These are phyloP conservation scores for Gymnobelideus leadbeateri DNA, from an alignment of 2,113 vertebrate species.

Conservation along the genomic window DNA sequence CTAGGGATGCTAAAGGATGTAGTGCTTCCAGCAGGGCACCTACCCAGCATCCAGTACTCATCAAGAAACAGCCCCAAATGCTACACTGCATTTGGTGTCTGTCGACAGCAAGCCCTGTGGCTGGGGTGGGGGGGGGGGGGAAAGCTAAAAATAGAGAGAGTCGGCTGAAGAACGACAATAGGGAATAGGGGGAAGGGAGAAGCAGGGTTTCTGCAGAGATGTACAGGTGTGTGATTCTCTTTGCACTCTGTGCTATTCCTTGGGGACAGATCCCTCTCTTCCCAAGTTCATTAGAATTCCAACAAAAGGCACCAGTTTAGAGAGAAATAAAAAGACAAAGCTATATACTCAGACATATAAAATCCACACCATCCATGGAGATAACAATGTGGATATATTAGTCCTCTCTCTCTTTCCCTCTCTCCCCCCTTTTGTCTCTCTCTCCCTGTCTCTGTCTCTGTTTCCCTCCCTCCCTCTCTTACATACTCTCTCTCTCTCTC, in stretches of 20 bases:
- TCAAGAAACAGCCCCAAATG: slow-evolving; percentile 36
- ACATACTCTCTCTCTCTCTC: too few relatives aligned
- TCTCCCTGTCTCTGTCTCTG: too few relatives aligned
- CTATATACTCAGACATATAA: not conserved
- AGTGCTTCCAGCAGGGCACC: not conserved
- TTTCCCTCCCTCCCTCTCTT: too few relatives aligned
- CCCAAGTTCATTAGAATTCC: not conserved
- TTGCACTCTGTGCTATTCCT: not conserved
- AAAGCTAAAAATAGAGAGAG: slow-evolving; percentile 77
- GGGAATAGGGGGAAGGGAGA: not conserved
- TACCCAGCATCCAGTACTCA: slow-evolving; percentile 36
- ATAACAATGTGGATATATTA: not conserved
- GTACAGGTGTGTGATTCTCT: not conserved
- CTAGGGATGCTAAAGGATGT: not conserved
- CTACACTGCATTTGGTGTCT: fast-evolving
- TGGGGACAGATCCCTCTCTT: not conserved
- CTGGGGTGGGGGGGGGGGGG: not conserved
- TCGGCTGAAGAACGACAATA: slow-evolving; percentile 17
- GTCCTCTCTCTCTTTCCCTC: too few relatives aligned
- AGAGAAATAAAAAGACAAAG: not conserved
- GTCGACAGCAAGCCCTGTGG: slow-evolving; percentile 29
- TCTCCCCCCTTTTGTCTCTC: too few relatives aligned
- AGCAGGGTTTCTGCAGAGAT: not conserved
- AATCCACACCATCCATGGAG: not conserved
- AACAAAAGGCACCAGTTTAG: not conserved